phyloP scores from a whole-genome alignment of 2,113 vertebrate genomes.

The Pantherophis guttatus region DNA sequence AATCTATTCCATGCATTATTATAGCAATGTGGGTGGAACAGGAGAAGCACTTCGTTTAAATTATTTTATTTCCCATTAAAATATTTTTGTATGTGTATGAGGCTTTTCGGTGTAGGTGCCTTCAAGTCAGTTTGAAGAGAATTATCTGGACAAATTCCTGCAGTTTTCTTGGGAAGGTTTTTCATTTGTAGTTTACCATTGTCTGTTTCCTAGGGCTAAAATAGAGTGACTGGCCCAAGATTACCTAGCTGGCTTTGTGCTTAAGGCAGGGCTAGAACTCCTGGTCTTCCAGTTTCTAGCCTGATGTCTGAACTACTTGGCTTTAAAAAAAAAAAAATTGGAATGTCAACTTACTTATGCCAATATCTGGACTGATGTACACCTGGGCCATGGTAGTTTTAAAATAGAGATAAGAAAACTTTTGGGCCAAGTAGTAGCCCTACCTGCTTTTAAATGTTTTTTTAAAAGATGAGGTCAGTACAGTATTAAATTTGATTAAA shows the following conservation, averaged over 20 bases:
- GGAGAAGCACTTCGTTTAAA: neutral
- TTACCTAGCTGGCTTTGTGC: neutral
- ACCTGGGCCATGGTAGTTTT: neutral
- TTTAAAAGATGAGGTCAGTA: neutral
- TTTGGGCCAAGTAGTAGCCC: neutral
- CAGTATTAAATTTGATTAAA: neutral
- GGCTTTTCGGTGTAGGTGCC: too few species aligned
- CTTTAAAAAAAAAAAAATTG: neutral
- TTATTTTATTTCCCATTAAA: too few species aligned
- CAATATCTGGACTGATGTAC: neutral
- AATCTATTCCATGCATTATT: neutral
- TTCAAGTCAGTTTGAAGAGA: neutral
- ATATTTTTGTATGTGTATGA: too few species aligned
- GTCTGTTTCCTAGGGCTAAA: too few species aligned
- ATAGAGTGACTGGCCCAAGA: too few species aligned
- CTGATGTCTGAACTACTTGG: neutral
- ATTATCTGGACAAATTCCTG: neutral
- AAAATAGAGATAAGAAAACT: neutral
- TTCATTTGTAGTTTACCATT: too few species aligned
- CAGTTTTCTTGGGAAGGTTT: too few species aligned
- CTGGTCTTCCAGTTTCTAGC: neutral
- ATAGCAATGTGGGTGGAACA: neutral
- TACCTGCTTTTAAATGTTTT: neutral
- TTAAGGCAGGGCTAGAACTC: neutral
- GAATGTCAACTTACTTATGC: neutral